phyloP scores from a whole-genome alignment of 2,888 invertebrate species.

The Myopa tessellatipennis region DNA sequence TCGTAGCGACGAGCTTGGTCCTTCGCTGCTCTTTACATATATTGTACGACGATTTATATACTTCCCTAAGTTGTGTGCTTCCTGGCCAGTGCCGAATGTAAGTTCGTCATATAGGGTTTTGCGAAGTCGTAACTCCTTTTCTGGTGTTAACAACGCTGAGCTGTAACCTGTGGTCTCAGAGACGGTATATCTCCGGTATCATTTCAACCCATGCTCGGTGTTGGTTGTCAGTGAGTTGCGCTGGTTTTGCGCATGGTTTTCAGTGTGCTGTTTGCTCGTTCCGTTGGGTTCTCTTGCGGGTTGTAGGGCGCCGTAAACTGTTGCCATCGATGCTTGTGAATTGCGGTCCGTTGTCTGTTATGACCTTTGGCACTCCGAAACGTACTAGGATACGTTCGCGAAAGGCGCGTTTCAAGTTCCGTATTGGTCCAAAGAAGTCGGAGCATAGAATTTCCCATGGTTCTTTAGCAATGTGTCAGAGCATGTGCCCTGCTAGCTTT shows the following conservation, averaged over 20 bases:
- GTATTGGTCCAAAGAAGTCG: not conserved
- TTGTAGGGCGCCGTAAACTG: slow-evolving; percentile 9
- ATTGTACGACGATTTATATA: not conserved
- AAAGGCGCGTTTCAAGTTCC: not conserved
- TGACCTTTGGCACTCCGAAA: not conserved
- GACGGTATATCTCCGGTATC: not conserved
- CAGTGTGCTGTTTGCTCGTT: not conserved
- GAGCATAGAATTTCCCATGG: not conserved
- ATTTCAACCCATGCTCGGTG: not conserved
- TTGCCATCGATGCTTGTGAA: not conserved
- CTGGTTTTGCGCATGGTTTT: not conserved
- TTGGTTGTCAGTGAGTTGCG: not conserved
- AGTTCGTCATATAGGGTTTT: slow-evolving; percentile 1
- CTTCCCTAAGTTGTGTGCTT: not conserved
- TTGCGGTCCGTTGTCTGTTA: not conserved
- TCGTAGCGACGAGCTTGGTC: not conserved
- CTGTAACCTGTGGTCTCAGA: slow-evolving; percentile 21
- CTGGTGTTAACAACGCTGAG: slow-evolving; percentile 14
- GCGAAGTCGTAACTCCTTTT: not conserved
- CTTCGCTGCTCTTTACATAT: not conserved
- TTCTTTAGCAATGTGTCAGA: not conserved
- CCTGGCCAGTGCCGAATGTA: not conserved
- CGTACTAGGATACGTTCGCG: not conserved
- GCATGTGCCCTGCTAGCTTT: not conserved
- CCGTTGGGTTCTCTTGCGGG: slow-evolving; percentile 23